Base-by-base conservation (phyloP, 2,888 invertebrate genomes). In the Odontocolon sp. region DNA sequence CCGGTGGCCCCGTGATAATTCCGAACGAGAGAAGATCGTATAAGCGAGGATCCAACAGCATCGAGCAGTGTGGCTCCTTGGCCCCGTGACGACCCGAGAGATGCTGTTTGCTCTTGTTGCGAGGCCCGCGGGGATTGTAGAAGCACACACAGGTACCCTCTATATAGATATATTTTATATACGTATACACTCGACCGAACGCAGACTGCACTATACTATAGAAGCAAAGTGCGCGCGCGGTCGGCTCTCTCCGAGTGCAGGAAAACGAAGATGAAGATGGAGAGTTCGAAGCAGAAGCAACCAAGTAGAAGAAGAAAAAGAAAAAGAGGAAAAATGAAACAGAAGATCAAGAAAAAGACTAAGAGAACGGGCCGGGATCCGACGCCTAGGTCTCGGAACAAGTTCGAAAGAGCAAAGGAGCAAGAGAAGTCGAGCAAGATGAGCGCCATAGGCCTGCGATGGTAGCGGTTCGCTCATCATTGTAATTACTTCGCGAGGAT, bases 401-500 rank as follows among this genome's bases (percentile, higher is more conserved):
- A 78, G 71, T 71, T 79, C 71, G 68, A 50, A 73, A 59, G 45
- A 59, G 31, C 54, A 50, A 67, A 64, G 64, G 52, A 59, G 64
- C 57, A 69, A 63, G 42, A 38, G 11, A 63, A 50, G 31, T 42
- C 47, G 59, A 64, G 63, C 77, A 69, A 79, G n/a, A 67, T 63
- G 76, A 67, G 59, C 70, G 54, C 31, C 71, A 75, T 72, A 75
- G 73, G 54, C 52, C 54, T 52, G 63, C 79, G 69, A 79, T 86
- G 85, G 86, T 88, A 88, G 88, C 88, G 85, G 84, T 86, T 88
- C 84, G 86, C 87, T 88, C 87, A 88, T 89, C 88, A 88, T 89
- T 88, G 88, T 88, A 88, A 89, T 89, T 89, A 89, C 89, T 89
- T 88, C 84, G 83, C 87, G 81, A 88, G 86, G 88, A 88, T 89